A percentile compares a stretch with the other conserved stretches of the same genome.
Conservation (phyloP, 2,797 vertebrate genomes). For the Danio albolineatus region DNA sequence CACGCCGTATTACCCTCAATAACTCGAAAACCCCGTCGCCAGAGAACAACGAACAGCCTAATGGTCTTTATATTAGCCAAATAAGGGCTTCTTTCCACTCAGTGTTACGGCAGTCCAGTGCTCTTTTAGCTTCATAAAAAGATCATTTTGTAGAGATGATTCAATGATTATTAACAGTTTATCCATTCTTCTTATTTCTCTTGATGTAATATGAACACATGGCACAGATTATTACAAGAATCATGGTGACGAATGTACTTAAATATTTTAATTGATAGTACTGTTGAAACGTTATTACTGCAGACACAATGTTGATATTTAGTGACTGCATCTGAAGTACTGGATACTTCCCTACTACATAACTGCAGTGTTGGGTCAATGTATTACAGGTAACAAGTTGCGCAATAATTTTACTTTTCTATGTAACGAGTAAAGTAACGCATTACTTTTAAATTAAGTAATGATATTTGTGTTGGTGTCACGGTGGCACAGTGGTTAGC, state of each 20-base stretch:
- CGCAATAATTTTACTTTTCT: too few species aligned
- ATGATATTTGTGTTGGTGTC: too few species aligned
- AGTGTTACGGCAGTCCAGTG: neutral
- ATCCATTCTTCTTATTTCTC: neutral
- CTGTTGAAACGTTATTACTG: neutral
- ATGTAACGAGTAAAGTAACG: too few species aligned
- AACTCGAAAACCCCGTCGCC: conserved; percentile 55
- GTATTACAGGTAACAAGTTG: too few species aligned
- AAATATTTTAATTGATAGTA: neutral
- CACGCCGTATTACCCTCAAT: conserved; percentile 72
- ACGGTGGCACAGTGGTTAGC: too few species aligned
- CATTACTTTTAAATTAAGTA: too few species aligned
- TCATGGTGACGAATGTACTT: neutral
- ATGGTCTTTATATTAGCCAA: conserved; percentile 38
- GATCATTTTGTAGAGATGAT: neutral
- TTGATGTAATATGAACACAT: neutral
- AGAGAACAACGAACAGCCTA: conserved; percentile 44
- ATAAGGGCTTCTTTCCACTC: conserved; percentile 18
- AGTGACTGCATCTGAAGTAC: too few species aligned
- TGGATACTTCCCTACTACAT: too few species aligned
- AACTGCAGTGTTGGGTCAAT: too few species aligned
- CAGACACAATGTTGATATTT: too few species aligned
- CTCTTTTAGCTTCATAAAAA: conserved; percentile 1
- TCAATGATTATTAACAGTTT: neutral
- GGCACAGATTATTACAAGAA: neutral